Evolutionary conservation across 2,888 invertebrate species (phyloP).

Genomic region (Harmothoe impar): DNA sequence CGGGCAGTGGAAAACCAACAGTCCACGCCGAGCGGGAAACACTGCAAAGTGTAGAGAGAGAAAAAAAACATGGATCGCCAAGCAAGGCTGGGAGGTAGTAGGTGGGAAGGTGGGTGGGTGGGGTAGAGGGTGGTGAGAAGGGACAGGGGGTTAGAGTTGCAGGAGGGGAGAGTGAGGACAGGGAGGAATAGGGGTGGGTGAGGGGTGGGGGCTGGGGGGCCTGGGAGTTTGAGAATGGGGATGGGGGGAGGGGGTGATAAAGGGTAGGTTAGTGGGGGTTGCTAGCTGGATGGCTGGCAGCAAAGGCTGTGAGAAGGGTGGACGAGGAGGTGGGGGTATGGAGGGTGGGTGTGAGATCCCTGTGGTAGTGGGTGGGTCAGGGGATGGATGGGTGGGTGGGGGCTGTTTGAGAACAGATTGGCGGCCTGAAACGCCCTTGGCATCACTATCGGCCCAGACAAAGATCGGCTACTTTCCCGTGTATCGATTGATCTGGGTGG

Average conservation of each 20-base stretch:
- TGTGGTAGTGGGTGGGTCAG: background rate
- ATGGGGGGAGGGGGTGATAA: background rate
- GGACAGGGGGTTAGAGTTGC: background rate
- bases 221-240: background rate
- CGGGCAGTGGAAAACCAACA: conserved; percentile 61
- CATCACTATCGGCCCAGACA: conserved; percentile 40
- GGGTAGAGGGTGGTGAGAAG: background rate
- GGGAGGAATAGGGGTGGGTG: background rate
- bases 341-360: background rate
- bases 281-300: too few species aligned
- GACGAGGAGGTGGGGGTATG: background rate
- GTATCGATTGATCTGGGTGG: conserved; percentile 45
- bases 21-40: conserved; percentile 53
- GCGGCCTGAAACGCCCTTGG: conserved; percentile 38
- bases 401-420: conserved; percentile 36
- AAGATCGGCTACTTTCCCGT: conserved; percentile 53
- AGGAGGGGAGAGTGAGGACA: background rate
- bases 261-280: background rate
- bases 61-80: background rate
- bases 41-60: conserved; percentile 47
- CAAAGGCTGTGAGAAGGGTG: background rate
- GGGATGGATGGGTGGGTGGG: conserved; percentile 7
- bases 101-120: background rate
- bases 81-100: conserved; percentile 3
- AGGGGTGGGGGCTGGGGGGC: too few species aligned